A percentile compares a stretch with the other conserved stretches of the same genome.
Evolutionary conservation across 1,140 invertebrate genomes (phyloP).

Genomic region (Trissolcus basalis): DNA sequence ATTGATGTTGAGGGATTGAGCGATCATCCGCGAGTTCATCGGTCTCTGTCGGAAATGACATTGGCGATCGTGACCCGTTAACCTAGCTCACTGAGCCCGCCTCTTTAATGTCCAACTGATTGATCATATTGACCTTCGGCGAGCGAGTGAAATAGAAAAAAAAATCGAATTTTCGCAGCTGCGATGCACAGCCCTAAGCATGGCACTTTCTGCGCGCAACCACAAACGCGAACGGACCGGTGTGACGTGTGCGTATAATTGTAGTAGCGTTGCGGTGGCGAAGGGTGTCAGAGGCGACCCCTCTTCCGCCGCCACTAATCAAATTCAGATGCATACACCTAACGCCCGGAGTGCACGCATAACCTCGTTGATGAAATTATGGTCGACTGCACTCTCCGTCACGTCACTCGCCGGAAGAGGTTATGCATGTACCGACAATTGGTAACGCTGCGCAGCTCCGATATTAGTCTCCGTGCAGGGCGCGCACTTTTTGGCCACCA

Average conservation of each 20-base stretch:
- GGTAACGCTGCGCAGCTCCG: slow-evolving; percentile 31
- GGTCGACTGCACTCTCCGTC: slow-evolving; percentile 69
- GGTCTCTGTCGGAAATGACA: slow-evolving; percentile 45
- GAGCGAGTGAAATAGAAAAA: too few relatives aligned
- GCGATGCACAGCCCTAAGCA: too few relatives aligned
- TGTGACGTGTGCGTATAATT: slow-evolving; percentile 74
- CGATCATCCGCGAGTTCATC: slow-evolving; percentile 65
- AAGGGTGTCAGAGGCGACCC: slow-evolving; percentile 64
- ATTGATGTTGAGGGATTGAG: slow-evolving; percentile 72
- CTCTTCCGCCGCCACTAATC: slow-evolving; percentile 66
- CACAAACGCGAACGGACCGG: slow-evolving; percentile 8
- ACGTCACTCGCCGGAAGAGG: slow-evolving; percentile 40
- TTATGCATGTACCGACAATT: slow-evolving; percentile 51
- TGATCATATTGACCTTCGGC: slow-evolving; percentile 3
- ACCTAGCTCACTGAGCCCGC: slow-evolving; percentile 29
- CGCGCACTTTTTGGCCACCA: slow-evolving; percentile 25
- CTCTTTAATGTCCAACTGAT: slow-evolving; percentile 20
- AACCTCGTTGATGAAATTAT: slow-evolving; percentile 67
- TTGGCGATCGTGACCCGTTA: slow-evolving; percentile 54
- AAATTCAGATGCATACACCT: slow-evolving; percentile 67
- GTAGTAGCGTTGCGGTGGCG: slow-evolving; percentile 72
- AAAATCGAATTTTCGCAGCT: too few relatives aligned
- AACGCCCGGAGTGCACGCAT: slow-evolving; percentile 64
- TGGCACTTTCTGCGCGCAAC: too few relatives aligned
- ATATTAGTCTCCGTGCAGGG: slow-evolving; percentile 36